Evolutionary conservation across 92 coral and sea anemone genomes (phyloP).

Genomic region (Phenganax subtilis): DNA sequence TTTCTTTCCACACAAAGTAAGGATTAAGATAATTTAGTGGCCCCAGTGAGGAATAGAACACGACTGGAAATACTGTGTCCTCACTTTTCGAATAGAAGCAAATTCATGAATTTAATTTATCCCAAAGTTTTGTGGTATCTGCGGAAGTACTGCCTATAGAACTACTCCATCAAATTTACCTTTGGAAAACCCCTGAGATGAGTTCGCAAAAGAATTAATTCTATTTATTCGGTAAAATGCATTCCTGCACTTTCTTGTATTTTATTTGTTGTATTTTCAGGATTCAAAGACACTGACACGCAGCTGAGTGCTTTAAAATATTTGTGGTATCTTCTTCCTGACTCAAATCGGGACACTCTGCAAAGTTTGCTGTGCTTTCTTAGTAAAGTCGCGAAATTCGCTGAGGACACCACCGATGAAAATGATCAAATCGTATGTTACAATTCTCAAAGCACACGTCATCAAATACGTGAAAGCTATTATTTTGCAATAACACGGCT

Average conservation of each 20-base stretch:
- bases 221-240: too few relatives aligned
- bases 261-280: constrained; percentile 24
- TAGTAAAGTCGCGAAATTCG: constrained; percentile 74
- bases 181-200: too few relatives aligned
- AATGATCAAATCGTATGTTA: constrained; percentile 70
- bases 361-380: constrained; percentile 73
- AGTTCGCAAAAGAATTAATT: too few relatives aligned
- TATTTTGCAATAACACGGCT: too few relatives aligned
- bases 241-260: too few relatives aligned
- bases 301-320: constrained; percentile 67
- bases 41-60: background rate
- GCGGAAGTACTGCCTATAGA: too few relatives aligned
- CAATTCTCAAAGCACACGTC: too few relatives aligned
- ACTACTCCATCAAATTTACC: too few relatives aligned
- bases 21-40: background rate
- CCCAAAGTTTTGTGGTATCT: too few relatives aligned
- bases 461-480: background rate
- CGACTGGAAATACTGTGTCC: background rate
- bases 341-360: constrained; percentile 90
- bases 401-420: constrained; percentile 76
- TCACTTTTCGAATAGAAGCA: background rate
- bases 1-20: constrained; percentile 92
- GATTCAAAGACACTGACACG: constrained; percentile 52
- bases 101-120: too few relatives aligned
- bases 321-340: constrained; percentile 75